A percentile compares a stretch with the other conserved stretches of the same genome.
These are phyloP conservation scores for Squalus acanthias DNA, from an alignment of 2,797 vertebrate species.

Conservation along the genomic window DNA sequence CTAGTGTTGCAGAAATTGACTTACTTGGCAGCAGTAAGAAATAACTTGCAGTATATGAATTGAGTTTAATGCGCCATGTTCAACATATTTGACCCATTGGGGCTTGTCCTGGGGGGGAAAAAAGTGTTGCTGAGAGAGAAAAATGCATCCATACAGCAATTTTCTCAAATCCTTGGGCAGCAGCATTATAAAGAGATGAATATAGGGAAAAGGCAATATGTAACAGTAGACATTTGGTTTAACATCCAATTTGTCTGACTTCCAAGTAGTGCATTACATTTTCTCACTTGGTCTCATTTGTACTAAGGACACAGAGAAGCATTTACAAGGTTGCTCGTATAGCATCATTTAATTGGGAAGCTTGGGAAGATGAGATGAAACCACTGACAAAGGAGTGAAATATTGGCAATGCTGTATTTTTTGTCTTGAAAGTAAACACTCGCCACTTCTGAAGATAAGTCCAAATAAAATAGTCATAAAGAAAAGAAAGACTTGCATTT, in stretches of 20 bases:
- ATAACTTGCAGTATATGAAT: not conserved
- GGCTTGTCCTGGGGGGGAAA: not conserved
- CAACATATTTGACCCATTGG: not conserved
- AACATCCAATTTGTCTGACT: not conserved
- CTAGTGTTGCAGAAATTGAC: not conserved
- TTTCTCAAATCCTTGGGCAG: not conserved
- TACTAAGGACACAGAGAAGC: not conserved
- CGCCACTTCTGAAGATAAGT: not conserved
- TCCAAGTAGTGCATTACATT: not conserved
- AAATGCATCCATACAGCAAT: not conserved
- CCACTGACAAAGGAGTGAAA: not conserved
- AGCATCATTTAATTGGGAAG: not conserved
- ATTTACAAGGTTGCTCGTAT: not conserved
- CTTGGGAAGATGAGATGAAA: not conserved
- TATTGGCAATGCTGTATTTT: not conserved
- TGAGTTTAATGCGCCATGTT: not conserved
- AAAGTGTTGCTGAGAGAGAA: not conserved
- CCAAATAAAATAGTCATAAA: not conserved
- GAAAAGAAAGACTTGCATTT: too few relatives aligned
- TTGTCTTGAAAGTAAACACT: not conserved
- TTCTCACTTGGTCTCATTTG: not conserved
- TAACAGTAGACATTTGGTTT: not conserved
- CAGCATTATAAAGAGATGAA: not conserved
- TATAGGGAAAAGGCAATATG: not conserved
- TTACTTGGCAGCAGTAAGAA: not conserved